Conservation (phyloP, 2,888 invertebrate genomes). For the Epinotia demarniana region DNA sequence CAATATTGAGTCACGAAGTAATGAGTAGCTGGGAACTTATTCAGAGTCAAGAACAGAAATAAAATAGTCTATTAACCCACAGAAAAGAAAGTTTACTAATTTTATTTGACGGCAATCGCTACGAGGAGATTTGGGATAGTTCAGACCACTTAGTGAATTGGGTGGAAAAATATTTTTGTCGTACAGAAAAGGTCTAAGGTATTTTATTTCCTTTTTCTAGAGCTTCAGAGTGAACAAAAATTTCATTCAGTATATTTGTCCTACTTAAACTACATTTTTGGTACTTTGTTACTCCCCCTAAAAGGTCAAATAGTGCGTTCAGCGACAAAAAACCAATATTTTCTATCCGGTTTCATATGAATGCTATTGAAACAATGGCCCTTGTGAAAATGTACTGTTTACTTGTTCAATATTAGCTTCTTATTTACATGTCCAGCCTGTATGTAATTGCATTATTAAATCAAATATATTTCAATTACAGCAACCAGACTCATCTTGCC, state of each 20-base stretch:
- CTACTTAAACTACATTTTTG: no score
- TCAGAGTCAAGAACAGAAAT: background rate
- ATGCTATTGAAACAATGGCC: no score
- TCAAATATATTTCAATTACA: background rate
- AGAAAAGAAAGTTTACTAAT: slow-evolving; percentile 27
- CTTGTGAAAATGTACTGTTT: no score
- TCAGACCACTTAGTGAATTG: slow-evolving; percentile 31
- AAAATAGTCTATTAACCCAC: slow-evolving; percentile 13
- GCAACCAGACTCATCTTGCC: background rate
- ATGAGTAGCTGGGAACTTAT: slow-evolving; percentile 18
- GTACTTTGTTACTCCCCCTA: no score
- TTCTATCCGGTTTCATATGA: no score
- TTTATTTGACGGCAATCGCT: slow-evolving; percentile 28
- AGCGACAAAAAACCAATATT: no score
- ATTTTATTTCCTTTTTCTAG: slow-evolving; percentile 4
- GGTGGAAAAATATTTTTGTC: slow-evolving; percentile 11
- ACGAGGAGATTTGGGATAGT: slow-evolving; percentile 10
- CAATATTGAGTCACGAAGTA: slow-evolving; percentile 22
- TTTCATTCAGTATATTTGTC: background rate
- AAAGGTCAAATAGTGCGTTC: no score
- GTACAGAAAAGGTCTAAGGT: background rate
- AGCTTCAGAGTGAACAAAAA: background rate
- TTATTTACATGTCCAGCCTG: no score
- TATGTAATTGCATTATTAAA: background rate
- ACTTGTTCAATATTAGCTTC: no score